These are phyloP conservation scores for Talpa occidentalis DNA, from an alignment of 2,113 vertebrate species.

Conservation along the genomic window DNA sequence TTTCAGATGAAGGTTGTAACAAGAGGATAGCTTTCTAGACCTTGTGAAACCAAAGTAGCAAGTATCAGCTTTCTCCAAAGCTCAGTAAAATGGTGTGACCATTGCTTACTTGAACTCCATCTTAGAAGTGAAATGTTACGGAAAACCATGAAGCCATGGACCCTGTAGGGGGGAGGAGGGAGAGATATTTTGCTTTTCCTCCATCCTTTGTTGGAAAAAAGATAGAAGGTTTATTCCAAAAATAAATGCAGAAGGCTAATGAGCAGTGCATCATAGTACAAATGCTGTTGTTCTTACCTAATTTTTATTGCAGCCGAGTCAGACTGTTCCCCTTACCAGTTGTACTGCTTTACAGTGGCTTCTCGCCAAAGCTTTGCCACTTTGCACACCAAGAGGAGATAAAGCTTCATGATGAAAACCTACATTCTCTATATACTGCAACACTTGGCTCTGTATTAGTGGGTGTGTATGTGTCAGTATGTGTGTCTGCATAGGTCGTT, in stretches of 20 bases:
- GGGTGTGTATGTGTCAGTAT: neutral
- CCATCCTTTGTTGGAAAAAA: neutral
- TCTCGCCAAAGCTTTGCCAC: neutral
- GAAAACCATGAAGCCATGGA: slow-evolving; percentile 8
- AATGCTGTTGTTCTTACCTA: neutral
- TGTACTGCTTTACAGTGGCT: neutral
- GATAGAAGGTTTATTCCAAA: neutral
- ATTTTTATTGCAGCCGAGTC: neutral
- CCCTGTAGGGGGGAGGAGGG: neutral
- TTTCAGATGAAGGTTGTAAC: slow-evolving; percentile 4
- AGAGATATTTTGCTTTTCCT: neutral
- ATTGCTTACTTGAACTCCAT: slow-evolving; percentile 43
- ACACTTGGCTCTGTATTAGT: neutral
- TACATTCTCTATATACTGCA: neutral
- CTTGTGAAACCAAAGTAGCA: slow-evolving; percentile 45
- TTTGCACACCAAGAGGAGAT: neutral
- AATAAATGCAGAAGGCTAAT: slow-evolving; percentile 37
- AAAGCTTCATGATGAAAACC: slow-evolving; percentile 23
- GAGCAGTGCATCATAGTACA: neutral
- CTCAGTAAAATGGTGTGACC: slow-evolving; percentile 43
- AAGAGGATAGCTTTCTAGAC: slow-evolving; percentile 53
- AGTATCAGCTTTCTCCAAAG: slow-evolving; percentile 49
- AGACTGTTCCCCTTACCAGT: neutral
- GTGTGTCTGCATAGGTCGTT: neutral
- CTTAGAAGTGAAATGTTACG: slow-evolving; percentile 46